Base-by-base conservation (phyloP, 2,113 vertebrate species). In the Crotophaga sulcirostris region DNA sequence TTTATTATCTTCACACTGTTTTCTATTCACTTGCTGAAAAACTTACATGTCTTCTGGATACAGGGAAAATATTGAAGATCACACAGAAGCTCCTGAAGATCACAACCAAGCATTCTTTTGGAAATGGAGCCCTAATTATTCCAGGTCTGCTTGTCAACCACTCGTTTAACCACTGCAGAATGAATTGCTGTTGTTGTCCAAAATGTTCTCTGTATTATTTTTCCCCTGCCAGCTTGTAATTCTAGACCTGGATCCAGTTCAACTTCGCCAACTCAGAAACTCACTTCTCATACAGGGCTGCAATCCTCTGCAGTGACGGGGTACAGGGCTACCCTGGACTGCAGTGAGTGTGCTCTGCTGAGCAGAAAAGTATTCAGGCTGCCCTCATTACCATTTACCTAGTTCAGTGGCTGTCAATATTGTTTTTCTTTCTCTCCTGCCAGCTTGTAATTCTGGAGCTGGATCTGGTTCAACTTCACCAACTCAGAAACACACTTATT, bases 131-230 rank as follows among this genome's bases (percentile, higher is more conserved):
- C 93, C 59, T 95, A 38, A 2, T 95, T 52, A 16, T 66, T 92
- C 93, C 96, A 97, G 59, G 76, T 94, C 90, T 97, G 96, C 29
- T 5, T 93, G 83, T 97, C 94, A 89, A 94, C 97, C 74, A 92
- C 47, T 45, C 79, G 78, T 79, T 97, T 95, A 97, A 96, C 91
- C 94, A 89, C 45, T 51, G n/a, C 45, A 97, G 91, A 84, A 97
- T 36, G 58, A 95, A 94, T 40, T 75, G 24, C 16, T 72, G 44
- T 45, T 45, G 44, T 14, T 45, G 44, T 45, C 44, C 44, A 45
- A 45, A 45, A 45, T 45, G 44, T 45, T 45, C 44, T 45, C 44
- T 45, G 18, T 45, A 45, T 54, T 31, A 21, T 47, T 51, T n/a
- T 60, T 42, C 31, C 42, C 13, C 21, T n/a, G n/a, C 13, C 28